Conservation (phyloP, 2,113 vertebrate species). For the Sinocyclocheilus rhinocerous region DNA sequence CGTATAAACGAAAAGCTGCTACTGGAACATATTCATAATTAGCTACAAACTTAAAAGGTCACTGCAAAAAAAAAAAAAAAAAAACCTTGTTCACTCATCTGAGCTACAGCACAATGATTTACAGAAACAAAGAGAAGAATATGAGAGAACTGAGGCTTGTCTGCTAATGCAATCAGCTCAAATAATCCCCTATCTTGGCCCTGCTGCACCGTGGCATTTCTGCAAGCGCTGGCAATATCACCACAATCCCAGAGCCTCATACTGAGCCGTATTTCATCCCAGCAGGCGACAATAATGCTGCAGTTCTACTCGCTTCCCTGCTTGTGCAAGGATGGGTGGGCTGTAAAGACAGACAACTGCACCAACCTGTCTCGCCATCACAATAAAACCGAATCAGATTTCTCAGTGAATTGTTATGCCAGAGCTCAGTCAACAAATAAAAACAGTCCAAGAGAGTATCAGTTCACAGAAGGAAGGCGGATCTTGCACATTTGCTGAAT, state of each 20-base stretch:
- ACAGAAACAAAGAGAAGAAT: slow-evolving; percentile 8
- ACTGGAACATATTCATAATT: not conserved
- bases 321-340: not conserved
- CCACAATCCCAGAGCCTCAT: not conserved
- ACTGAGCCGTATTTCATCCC: slow-evolving; percentile 14
- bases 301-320: not conserved
- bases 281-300: not conserved
- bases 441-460: not conserved
- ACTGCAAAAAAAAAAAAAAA: not conserved
- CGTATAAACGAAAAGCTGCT: not conserved
- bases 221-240: slow-evolving; percentile 50
- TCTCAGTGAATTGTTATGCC: not conserved
- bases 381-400: not conserved
- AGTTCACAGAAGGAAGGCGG: not conserved
- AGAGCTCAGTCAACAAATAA: not conserved
- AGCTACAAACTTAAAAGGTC: not conserved
- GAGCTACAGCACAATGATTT: not conserved
- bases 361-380: not conserved
- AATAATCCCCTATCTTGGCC: slow-evolving; percentile 56
- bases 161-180: slow-evolving; percentile 66
- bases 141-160: slow-evolving; percentile 32
- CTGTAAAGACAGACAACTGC: not conserved
- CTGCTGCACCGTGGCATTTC: slow-evolving; percentile 48
- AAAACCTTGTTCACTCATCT: not conserved
- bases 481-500: slow-evolving; percentile 20